Evolutionary conservation across 2,888 invertebrate genomes (phyloP).

Genomic region (Anoncus sp.): DNA sequence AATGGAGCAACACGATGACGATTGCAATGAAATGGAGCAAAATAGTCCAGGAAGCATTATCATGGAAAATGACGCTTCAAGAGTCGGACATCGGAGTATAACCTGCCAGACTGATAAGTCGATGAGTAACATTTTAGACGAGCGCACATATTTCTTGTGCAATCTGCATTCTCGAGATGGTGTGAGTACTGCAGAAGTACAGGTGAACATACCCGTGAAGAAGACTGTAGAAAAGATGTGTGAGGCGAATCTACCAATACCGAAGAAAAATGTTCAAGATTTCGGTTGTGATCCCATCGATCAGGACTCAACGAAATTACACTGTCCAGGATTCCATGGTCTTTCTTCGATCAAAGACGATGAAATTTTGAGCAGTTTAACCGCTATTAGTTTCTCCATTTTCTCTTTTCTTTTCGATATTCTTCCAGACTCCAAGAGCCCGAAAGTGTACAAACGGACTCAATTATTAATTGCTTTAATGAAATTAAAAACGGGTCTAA

Average conservation of each 20-base stretch:
- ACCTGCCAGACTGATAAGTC: conserved; percentile 50
- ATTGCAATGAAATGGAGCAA: not conserved
- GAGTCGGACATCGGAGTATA: conserved; percentile 41
- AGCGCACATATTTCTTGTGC: conserved; percentile 28
- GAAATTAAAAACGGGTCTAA: conserved; percentile 63
- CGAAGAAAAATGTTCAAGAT: conserved; percentile 50
- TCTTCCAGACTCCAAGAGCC: conserved; percentile 50
- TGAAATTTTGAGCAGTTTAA: conserved; percentile 56
- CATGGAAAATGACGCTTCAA: conserved; percentile 11
- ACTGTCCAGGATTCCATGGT: conserved; percentile 55
- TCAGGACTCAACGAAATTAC: conserved; percentile 8
- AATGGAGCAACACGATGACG: conserved; percentile 18
- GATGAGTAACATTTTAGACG: conserved; percentile 5
- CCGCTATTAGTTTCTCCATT: conserved; percentile 52
- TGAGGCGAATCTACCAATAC: conserved; percentile 26
- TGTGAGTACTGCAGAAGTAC: conserved; percentile 41
- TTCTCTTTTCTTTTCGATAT: conserved; percentile 55
- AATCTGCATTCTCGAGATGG: conserved; percentile 17
- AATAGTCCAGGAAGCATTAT: conserved; percentile 1
- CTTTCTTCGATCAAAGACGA: conserved; percentile 42
- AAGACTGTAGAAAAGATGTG: conserved; percentile 25
- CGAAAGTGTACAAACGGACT: conserved; percentile 56
- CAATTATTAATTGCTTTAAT: conserved; percentile 63
- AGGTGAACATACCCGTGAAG: conserved; percentile 44
- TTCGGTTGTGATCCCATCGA: conserved; percentile 55